Evolutionary conservation across 2,888 invertebrate genomes (phyloP), one percentile per base, ranked within the genome.

Genomic region (Balanococcus diminutus): DNA sequence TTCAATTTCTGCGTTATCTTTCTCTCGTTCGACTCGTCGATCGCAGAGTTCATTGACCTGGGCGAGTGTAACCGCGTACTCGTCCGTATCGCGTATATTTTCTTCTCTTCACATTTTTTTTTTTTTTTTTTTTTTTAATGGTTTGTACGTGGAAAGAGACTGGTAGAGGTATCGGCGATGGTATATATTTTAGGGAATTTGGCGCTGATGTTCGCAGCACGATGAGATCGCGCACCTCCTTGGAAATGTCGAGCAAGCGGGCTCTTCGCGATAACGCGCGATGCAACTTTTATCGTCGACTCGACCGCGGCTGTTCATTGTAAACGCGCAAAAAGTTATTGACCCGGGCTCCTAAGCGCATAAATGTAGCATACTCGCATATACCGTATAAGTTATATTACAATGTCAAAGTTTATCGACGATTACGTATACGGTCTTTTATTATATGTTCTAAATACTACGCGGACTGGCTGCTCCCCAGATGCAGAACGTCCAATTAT

Each of bases 1-100:
- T 67, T 67, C 28, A 67, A 67, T 67, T 67, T 67, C 67, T 67
- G 67, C 67, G 67, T 67, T 67, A 67, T 67, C 28, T 28, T 67
- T 67, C 67, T 67, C 67, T 67, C 67, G 67, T 67, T 67, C 67
- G 67, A 67, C 67, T 67, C 67, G 67, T 56, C 56, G 56, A 56
- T 56, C 22, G 56, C 16, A 1, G 72, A 79, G 75, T 79, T 79
- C 75, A 36, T 79, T 79, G 75, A 79, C 75, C 75, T 19, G 75
- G 25, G 32, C 75, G 36, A 79, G 75, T 67, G 67, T 67, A 67
- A 67, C 28, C 67, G 75, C 36, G 36, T 79, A 79, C 75, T 79
- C 75, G 75, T 79, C 36, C 75, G 75, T 79, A 79, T 79, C 75
- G 36, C 56, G 22, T 56, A 56, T 56, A 56, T 56, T 22, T 51